phyloP scores from a whole-genome alignment of 2,113 vertebrate species.

The Labrus mixtus region DNA sequence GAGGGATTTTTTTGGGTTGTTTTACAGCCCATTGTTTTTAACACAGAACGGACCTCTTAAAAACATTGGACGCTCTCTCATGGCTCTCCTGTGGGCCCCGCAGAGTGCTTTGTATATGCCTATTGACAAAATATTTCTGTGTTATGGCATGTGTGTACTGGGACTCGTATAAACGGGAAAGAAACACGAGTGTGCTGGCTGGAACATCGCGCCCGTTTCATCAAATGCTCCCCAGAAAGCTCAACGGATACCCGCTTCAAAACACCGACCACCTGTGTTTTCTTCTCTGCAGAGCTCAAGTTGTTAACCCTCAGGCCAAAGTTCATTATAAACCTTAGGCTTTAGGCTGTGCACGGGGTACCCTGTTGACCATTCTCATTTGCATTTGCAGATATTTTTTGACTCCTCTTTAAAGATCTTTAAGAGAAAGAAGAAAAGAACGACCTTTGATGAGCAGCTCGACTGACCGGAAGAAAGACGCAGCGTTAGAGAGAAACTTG shows the following conservation, averaged over 20 bases:
- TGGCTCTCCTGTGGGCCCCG: slow-evolving; percentile 60
- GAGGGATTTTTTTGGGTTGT: slow-evolving; percentile 61
- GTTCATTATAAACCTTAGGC: too few species aligned
- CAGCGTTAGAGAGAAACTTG: too few species aligned
- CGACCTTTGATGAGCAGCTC: too few species aligned
- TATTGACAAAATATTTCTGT: slow-evolving; percentile 82
- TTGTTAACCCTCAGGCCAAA: too few species aligned
- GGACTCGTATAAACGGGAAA: slow-evolving; percentile 73
- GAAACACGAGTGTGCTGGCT: slow-evolving; percentile 71
- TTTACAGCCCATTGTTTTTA: slow-evolving; percentile 80
- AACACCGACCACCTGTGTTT: slow-evolving; percentile 31
- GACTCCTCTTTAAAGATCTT: too few species aligned
- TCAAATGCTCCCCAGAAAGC: slow-evolving; percentile 66
- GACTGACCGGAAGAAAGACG: too few species aligned
- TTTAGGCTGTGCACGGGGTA: too few species aligned
- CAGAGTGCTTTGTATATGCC: slow-evolving; percentile 80
- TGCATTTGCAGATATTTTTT: too few species aligned
- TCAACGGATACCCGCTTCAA: slow-evolving; percentile 16
- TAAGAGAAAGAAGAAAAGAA: too few species aligned
- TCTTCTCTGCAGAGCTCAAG: neutral
- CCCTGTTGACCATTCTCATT: too few species aligned
- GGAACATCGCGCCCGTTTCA: slow-evolving; percentile 66
- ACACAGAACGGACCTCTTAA: slow-evolving; percentile 73
- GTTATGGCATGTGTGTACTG: slow-evolving; percentile 82
- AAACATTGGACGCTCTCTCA: slow-evolving; percentile 70